Evolutionary conservation across 2,797 vertebrate species (phyloP), one percentile per base, ranked within the genome.

Genomic region (Harpagifer antarcticus): DNA sequence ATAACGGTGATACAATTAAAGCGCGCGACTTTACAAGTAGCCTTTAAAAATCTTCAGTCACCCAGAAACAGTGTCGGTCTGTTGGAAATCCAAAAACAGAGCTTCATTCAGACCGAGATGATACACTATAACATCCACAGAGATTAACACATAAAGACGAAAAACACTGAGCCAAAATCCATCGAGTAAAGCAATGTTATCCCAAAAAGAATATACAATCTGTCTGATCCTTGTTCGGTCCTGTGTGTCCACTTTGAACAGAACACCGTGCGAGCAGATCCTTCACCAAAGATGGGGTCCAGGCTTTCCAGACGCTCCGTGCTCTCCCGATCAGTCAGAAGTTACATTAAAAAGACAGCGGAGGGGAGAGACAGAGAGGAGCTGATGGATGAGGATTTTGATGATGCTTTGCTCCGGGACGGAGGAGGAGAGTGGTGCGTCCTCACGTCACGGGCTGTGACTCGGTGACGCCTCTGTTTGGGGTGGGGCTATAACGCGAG

Each of bases 361-460:
- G 89, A 89, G 87, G 88, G 84, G 87, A 27, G 80, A 37, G 48
- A 60, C 48, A 31, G 64, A 47, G 33, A 17, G 47, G 33, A 65
- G 79, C 89, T 90, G 91, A 94, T 91, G 94, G 93, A 94, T 91
- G 94, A 86, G 91, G 85, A 72, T 83, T 89, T 81, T 82, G 86
- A 80, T 75, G 84, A 89, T 92, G 95, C 93, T 94, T 95, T 58
- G 93, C 95, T 94, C 92, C 86, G 92, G 94, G 94, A 94, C 93
- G 91, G 87, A 94, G 85, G 83, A 87, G 83, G 87, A 90, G 84
- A 91, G 73, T 95, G 95, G 94, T 92, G 95, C 95, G 96, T 94
- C 94, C 91, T 82, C 88, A 94, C 96, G 96, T 96, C 95, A 94
- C 93, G 90, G 94, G 92, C 93, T 94, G 95, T 92, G 95, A 94